Percentiles rank a stretch among this genome's conserved stretches.
Conservation (phyloP, 2,888 invertebrate species). For the Nomada ferruginata region DNA sequence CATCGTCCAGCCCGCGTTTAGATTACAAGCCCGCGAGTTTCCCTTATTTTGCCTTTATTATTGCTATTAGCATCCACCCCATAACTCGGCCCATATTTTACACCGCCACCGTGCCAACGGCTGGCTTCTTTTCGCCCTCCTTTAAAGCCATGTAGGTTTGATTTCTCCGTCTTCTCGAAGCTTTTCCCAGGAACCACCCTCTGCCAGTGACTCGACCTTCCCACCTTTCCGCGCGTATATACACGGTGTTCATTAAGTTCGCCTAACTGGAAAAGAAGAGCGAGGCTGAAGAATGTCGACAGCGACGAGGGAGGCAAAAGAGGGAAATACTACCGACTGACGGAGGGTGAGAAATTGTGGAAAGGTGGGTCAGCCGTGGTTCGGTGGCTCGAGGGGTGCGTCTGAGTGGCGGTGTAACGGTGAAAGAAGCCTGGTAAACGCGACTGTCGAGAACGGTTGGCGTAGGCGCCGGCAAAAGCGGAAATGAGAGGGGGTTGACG, state of each 20-base stretch:
- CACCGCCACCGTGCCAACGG: background rate
- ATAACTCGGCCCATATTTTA: constrained; percentile 60
- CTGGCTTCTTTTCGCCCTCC: background rate
- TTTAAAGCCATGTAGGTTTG: background rate
- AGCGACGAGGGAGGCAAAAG: background rate
- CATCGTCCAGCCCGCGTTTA: constrained; percentile 25
- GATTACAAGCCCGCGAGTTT: constrained; percentile 69
- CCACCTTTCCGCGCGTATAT: background rate
- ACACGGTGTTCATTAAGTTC: constrained; percentile 69
- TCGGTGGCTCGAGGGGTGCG: constrained; percentile 58
- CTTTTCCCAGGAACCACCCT: background rate
- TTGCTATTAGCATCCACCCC: constrained; percentile 68
- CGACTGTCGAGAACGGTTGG: constrained; percentile 45
- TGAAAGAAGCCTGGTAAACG: constrained; percentile 73
- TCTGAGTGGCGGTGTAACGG: constrained; percentile 69
- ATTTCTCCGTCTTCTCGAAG: constrained; percentile 14
- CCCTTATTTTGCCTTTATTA: constrained; percentile 71
- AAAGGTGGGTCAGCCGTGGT: constrained; percentile 50
- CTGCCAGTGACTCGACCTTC: background rate
- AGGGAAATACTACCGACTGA: background rate
- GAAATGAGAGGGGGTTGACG: constrained; percentile 70
- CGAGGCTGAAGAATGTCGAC: constrained; percentile 22
- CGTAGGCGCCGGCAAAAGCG: constrained; percentile 44
- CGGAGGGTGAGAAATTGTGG: constrained; percentile 25
- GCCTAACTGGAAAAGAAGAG: constrained; percentile 46